Conservation (phyloP, 2,797 vertebrate species). For the Lagorchestes hirsutus region DNA sequence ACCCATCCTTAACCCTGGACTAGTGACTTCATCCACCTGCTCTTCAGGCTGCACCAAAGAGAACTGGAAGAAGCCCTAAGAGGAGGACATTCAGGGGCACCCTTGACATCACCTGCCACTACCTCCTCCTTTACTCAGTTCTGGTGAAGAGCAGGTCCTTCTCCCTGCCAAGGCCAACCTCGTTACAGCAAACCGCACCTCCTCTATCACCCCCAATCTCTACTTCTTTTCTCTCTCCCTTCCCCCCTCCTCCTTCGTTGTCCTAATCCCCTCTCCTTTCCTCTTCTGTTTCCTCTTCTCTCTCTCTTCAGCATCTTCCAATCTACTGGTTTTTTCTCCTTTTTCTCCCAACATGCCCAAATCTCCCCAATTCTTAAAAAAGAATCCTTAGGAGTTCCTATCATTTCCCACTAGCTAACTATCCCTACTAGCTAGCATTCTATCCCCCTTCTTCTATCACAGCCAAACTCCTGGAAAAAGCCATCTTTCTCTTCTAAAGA, state of each 20-base stretch:
- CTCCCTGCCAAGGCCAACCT: background rate
- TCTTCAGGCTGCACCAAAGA: too few species aligned
- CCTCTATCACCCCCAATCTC: background rate
- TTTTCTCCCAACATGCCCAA: background rate
- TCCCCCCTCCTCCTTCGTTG: too few species aligned
- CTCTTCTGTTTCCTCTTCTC: background rate
- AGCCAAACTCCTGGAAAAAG: background rate
- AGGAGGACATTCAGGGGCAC: too few species aligned
- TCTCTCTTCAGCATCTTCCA: background rate
- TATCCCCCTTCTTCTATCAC: background rate
- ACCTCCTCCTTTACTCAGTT: too few species aligned
- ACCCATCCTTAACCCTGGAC: too few species aligned
- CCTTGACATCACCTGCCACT: too few species aligned
- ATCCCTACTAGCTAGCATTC: background rate
- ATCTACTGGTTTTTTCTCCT: background rate
- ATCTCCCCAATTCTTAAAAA: background rate
- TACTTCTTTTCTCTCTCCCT: background rate
- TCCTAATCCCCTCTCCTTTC: too few species aligned
- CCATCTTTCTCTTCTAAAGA: background rate
- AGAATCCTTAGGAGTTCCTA: background rate
- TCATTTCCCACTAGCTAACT: background rate
- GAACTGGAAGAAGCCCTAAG: too few species aligned
- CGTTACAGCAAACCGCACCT: background rate
- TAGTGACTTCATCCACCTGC: too few species aligned
- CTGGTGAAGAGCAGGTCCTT: background rate